Base-by-base conservation (phyloP, 2,797 vertebrate species). In the Hippocampus kuda region DNA sequence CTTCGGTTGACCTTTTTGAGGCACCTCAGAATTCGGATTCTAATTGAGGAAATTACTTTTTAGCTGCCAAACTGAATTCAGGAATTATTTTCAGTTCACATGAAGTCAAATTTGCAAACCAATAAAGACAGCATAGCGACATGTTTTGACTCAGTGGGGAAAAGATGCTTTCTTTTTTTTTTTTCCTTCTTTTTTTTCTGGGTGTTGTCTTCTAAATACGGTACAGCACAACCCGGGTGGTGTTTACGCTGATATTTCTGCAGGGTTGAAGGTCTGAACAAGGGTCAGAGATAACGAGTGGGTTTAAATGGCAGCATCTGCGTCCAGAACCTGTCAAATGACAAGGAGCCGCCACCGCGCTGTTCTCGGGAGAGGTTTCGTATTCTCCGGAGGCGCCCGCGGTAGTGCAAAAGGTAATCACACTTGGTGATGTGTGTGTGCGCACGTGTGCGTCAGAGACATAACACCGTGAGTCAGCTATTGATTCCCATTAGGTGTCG, bases 221-320 rank as follows among this genome's bases (percentile, higher is more conserved):
- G 20, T 65, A 71, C 46, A 68, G 26, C 15, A 2, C 59, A 59
- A 60, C 65, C 65, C 46, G 26, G 72, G 60, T 85, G 84, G 68
- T 84, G 86, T 87, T 85, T 83, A 73, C 57, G 46, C 24, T 82
- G 84, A 71, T 85, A 81, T 88, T 88, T 86, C 75, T 68, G 68
- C 44, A 61, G 71, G 76, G 64, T 78, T 81, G 61, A 66, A 77
- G 77, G 71, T 84, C 73, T 72, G 54, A 15, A 67, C 48, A 59
- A 64, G 75, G 79, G 80, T 82, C 69, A 63, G 2, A 63, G 81
- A 82, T 88, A 86, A 87, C 79, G 84, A 84, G 81, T 81, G 76
- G 56, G 82, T 84, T 67, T 82, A 88, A 89, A 89, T 86, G 85
- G 80, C 85, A 88, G 71, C 70, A 74, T 81, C 67, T 2, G 51